A percentile compares a stretch with the other conserved stretches of the same genome.
Evolutionary conservation across 2,888 invertebrate genomes (phyloP).

Genomic region (Papilio elwesi): DNA sequence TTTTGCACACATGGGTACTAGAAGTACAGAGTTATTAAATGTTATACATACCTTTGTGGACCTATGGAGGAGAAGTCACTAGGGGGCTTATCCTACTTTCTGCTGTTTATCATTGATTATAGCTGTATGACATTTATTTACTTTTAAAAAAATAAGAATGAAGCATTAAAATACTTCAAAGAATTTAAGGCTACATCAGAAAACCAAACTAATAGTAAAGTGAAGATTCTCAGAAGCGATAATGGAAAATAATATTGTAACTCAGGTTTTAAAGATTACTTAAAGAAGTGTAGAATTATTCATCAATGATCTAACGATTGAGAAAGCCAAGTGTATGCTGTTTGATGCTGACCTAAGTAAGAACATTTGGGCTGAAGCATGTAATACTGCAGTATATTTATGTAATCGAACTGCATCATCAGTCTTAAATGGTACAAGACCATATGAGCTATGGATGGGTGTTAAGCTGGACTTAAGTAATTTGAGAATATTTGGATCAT

Average conservation of each 20-base stretch:
- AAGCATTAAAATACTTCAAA: constrained; percentile 28
- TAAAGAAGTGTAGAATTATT: constrained; percentile 32
- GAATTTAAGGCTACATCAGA: constrained; percentile 4
- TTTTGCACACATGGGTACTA: constrained; percentile 32
- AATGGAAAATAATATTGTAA: constrained; percentile 36
- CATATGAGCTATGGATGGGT: constrained; percentile 39
- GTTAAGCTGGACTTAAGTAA: constrained; percentile 20
- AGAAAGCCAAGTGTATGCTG: constrained; percentile 37
- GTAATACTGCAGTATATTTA: constrained; percentile 39
- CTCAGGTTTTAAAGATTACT: constrained; percentile 32
- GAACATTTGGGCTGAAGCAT: constrained; percentile 38
- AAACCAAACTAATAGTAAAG: constrained; percentile 15
- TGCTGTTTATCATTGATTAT: constrained; percentile 43
- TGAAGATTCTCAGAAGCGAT: constrained; percentile 35
- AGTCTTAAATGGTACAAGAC: constrained; percentile 20
- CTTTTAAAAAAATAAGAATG: constrained; percentile 34
- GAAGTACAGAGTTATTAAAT: constrained; percentile 32
- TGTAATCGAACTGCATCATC: constrained; percentile 9
- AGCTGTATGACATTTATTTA: constrained; percentile 40
- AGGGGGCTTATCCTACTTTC: constrained; percentile 25
- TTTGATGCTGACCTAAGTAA: constrained; percentile 34
- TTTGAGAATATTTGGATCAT: constrained; percentile 39
- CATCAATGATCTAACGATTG: constrained; percentile 39
- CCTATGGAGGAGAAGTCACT: constrained; percentile 36
- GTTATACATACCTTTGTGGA: constrained; percentile 31